Evolutionary conservation across 2,113 vertebrate genomes (phyloP).

Genomic region (Pipra filicauda): DNA sequence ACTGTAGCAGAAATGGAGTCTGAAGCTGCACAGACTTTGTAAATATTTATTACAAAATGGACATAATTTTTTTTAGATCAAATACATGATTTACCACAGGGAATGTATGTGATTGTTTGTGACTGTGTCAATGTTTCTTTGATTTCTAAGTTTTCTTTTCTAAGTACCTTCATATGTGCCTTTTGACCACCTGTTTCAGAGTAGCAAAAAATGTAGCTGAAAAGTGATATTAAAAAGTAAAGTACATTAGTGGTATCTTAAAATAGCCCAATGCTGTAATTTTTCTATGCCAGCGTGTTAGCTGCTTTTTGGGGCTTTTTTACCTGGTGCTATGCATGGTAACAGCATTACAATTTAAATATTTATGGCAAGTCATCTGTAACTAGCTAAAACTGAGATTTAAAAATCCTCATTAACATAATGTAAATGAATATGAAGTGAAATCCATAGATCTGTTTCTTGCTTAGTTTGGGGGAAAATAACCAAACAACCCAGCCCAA

Average conservation of each 20-base stretch:
- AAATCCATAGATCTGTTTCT: not conserved
- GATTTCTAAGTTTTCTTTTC: not conserved
- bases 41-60: slow-evolving; percentile 18
- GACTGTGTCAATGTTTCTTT: not conserved
- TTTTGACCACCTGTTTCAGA: not conserved
- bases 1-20: not conserved
- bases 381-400: not conserved
- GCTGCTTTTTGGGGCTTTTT: not conserved
- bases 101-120: not conserved
- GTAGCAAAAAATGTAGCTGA: not conserved
- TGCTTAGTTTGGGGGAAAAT: not conserved
- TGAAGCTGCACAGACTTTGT: not conserved
- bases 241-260: not conserved
- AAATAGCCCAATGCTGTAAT: not conserved
- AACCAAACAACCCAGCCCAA: not conserved
- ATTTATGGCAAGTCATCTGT: not conserved
- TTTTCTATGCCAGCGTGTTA: not conserved
- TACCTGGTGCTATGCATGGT: not conserved
- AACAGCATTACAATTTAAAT: not conserved
- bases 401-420: not conserved
- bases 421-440: not conserved
- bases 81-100: not conserved
- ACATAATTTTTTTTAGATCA: not conserved
- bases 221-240: not conserved
- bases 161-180: not conserved